These are phyloP conservation scores for Gibbula magus DNA, from an alignment of 2,888 invertebrate species.

Conservation along the genomic window DNA sequence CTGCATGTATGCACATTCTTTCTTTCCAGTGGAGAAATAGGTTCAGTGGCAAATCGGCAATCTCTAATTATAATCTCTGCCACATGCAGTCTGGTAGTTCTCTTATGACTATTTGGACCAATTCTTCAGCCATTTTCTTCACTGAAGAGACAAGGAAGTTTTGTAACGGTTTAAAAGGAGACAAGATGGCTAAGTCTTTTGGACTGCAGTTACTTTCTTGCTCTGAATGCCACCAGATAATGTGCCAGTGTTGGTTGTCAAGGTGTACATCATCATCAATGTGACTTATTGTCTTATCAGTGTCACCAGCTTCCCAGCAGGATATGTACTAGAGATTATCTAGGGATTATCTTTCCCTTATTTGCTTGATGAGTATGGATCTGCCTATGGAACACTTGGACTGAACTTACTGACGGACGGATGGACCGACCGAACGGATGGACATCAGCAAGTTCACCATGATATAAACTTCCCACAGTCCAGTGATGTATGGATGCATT, in stretches of 20 bases:
- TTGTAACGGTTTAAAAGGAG: not conserved
- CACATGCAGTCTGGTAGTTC: no score
- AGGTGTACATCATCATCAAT: constrained; percentile 4
- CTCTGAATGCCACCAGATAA: not conserved
- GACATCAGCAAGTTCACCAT: no score
- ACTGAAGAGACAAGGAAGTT: not conserved
- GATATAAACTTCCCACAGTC: not conserved
- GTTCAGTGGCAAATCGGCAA: not conserved
- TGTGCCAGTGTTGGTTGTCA: constrained; percentile 11
- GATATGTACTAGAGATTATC: not conserved
- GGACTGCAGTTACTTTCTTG: no score
- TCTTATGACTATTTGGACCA: not conserved
- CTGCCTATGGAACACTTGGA: not conserved
- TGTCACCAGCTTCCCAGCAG: constrained; percentile 15
- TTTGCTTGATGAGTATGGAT: constrained; percentile 15
- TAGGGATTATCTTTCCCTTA: not conserved
- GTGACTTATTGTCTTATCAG: not conserved
- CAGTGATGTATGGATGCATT: constrained; percentile 14
- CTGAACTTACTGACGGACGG: not conserved
- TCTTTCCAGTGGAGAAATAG: constrained; percentile 1
- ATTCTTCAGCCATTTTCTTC: not conserved
- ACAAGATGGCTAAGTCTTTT: no score
- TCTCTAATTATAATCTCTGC: not conserved
- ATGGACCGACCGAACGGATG: no score
- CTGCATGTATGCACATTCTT: constrained; percentile 3